A percentile compares a stretch with the other conserved stretches of the same genome.
phyloP scores from a whole-genome alignment of 1,140 invertebrate species.

The Heliconius nattereri region DNA sequence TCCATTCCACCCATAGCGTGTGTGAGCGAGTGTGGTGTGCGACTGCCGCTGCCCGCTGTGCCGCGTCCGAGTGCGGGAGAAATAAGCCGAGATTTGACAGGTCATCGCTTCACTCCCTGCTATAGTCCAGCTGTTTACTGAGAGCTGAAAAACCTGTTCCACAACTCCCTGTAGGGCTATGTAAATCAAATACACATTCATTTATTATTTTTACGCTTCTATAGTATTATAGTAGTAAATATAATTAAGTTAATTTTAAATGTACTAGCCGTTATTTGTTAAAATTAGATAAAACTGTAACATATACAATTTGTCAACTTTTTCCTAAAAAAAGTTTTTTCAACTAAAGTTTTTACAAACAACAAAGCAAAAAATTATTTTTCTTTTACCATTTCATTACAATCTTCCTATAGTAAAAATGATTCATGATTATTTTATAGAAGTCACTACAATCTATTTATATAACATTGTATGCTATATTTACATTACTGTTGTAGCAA shows the following conservation, averaged over 20 bases:
- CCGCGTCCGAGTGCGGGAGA: conserved; percentile 51
- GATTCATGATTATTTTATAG: conserved; percentile 23
- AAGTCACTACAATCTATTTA: conserved; percentile 12
- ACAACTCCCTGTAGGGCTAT: not conserved
- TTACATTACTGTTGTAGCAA: not conserved
- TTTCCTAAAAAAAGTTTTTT: no score
- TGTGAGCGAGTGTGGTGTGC: conserved; percentile 45
- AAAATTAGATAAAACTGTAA: no score
- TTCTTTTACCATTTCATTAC: not conserved
- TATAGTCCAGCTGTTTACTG: conserved; percentile 41
- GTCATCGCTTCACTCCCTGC: conserved; percentile 54
- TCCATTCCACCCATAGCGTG: conserved; percentile 34
- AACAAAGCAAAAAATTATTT: not conserved
- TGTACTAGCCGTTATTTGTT: not conserved
- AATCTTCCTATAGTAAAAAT: conserved; percentile 15
- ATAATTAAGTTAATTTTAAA: not conserved
- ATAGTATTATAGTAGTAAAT: not conserved
- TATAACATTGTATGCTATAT: not conserved
- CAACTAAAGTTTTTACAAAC: no score
- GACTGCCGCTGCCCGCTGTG: conserved; percentile 43
- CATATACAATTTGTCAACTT: no score
- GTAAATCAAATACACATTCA: not conserved
- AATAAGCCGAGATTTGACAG: conserved; percentile 59
- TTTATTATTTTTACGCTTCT: not conserved
- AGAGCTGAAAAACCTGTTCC: conserved; percentile 18